Evolutionary conservation across 2,888 invertebrate genomes (phyloP).

Genomic region (Plebejus argus): DNA sequence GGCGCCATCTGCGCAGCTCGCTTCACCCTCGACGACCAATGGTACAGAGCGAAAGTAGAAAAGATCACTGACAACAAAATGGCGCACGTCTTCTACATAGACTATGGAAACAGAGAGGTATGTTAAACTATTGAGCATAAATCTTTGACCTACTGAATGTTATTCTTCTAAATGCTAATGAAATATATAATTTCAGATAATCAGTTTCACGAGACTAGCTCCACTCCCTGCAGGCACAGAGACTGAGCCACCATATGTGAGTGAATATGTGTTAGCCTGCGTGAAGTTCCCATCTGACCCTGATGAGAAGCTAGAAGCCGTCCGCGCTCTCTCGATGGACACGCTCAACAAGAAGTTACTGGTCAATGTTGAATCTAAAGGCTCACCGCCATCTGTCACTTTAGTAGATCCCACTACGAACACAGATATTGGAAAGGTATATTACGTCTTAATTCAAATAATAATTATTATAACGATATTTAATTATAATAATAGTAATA

Average conservation of each 20-base stretch:
- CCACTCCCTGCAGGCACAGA: conserved; percentile 86
- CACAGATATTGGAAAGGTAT: conserved; percentile 76
- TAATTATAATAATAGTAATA: too few species aligned
- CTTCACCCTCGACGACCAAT: conserved; percentile 93
- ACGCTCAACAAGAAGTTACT: conserved; percentile 87
- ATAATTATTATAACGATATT: too few species aligned
- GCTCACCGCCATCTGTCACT: conserved; percentile 79
- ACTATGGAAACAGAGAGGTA: conserved; percentile 97
- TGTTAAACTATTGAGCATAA: conserved; percentile 38
- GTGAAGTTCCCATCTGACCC: conserved; percentile 92
- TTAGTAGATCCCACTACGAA: conserved; percentile 75
- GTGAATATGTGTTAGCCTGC: conserved; percentile 93
- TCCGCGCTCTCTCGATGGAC: conserved; percentile 83
- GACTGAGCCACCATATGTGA: conserved; percentile 89
- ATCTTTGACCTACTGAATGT: background rate
- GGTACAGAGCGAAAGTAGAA: conserved; percentile 98
- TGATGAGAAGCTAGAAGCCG: conserved; percentile 89
- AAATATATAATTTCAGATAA: conserved; percentile 59
- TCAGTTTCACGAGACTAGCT: conserved; percentile 88
- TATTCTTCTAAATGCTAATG: background rate
- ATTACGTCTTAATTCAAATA: too few species aligned
- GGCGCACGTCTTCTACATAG: conserved; percentile 93
- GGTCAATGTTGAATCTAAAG: conserved; percentile 91
- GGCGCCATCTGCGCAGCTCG: conserved; percentile 94
- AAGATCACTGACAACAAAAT: conserved; percentile 85